Conservation (phyloP, 2,888 invertebrate genomes). For the Apantesis nais region DNA sequence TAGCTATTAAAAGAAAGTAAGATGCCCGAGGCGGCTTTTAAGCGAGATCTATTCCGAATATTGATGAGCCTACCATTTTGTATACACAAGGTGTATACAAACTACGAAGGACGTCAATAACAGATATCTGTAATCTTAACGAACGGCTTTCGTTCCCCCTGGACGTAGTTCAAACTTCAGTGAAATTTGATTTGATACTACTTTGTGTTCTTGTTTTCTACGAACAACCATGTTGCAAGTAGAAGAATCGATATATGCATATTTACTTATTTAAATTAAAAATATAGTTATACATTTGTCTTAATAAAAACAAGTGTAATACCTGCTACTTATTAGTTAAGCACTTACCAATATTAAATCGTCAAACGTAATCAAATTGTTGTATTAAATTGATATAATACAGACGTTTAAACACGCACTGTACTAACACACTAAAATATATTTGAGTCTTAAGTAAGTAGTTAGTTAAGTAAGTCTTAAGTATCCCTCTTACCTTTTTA, state of each 20-base stretch:
- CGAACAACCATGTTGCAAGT: neutral
- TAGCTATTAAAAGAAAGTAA: slow-evolving; percentile 40
- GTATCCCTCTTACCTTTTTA: neutral
- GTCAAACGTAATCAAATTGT: no score
- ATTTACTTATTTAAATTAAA: neutral
- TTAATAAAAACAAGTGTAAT: neutral
- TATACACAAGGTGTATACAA: slow-evolving; percentile 26
- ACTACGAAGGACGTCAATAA: slow-evolving; percentile 42
- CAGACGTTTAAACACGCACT: no score
- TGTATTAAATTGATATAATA: no score
- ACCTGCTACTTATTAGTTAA: no score
- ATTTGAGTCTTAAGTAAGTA: no score
- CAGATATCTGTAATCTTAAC: slow-evolving; percentile 33
- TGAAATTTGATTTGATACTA: slow-evolving; percentile 18
- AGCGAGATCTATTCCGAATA: slow-evolving; percentile 50
- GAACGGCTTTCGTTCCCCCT: slow-evolving; percentile 26
- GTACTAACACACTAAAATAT: no score
- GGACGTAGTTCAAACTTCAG: slow-evolving; percentile 29
- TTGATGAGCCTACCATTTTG: slow-evolving; percentile 40
- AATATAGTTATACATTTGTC: neutral
- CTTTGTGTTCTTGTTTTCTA: neutral
- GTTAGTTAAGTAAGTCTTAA: no score
- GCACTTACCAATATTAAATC: no score
- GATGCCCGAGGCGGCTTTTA: slow-evolving; percentile 45
- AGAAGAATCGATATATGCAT: neutral